Base-by-base conservation (phyloP, 2,888 invertebrate genomes). In the Pogonocherus hispidulus region DNA sequence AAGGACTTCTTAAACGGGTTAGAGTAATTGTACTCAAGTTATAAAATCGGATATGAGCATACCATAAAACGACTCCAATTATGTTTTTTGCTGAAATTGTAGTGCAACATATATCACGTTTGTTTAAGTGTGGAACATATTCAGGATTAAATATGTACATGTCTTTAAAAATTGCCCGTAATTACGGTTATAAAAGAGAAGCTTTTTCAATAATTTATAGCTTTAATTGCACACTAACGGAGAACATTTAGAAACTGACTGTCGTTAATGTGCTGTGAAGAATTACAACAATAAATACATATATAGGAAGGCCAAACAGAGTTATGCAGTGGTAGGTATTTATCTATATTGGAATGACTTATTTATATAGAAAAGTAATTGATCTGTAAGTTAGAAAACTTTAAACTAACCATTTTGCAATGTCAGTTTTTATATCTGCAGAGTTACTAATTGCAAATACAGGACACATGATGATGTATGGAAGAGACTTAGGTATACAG, bases 151-250 rank as follows among this genome's bases (percentile, higher is more conserved):
- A 66, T 69, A 69, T 67, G 57, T 44, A 60, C 74, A 73, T 73
- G 73, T 75, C 72, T 76, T 66, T 69, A 73, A 75, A 76, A 79
- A 78, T 77, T 76, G 72, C 69, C 73, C 73, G 64, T 79, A 79
- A 79, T 79, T 76, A 78, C 71, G 69, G 76, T 73, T 65, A 77
- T 79, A 79, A 78, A 74, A 65, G 55, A 57, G 66, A 56, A 68
- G 71, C 59, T 70, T 66, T 72, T 73, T 62, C 49, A 63, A 51
- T 63, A 63, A 51, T 67, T 67, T 67, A 67, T 63, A 47, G 57
- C 62, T 51, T 55, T 44, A 54, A 67, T 37, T 63, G 27, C 23
- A 46, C 47, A 56, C 47, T 62, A 35, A 51, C 11, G 51, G 3
- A 16, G 20, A 49, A 37, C 51, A 23, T 59, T 47, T 37, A 22